These are phyloP conservation scores for Capromys pilorides DNA, from an alignment of 2,797 vertebrate genomes.

Conservation along the genomic window DNA sequence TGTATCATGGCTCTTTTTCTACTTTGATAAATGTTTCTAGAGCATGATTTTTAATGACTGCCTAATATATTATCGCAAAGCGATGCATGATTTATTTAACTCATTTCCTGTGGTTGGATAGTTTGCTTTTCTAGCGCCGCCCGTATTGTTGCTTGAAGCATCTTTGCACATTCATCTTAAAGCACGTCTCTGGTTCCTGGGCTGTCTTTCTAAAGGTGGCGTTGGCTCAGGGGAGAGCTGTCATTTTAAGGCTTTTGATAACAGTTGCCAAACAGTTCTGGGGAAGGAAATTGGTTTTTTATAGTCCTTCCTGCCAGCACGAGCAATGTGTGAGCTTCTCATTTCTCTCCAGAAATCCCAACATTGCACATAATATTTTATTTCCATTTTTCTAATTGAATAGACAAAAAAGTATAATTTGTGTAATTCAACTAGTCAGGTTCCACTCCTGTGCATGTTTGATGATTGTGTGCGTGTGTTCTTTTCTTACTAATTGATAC, in stretches of 20 bases:
- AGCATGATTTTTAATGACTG: constrained; percentile 65
- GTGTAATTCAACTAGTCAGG: constrained; percentile 10
- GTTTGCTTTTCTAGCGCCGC: constrained; percentile 1
- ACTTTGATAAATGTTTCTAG: constrained; percentile 44
- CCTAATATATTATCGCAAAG: neutral
- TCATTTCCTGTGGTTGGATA: constrained; percentile 50
- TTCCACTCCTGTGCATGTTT: neutral
- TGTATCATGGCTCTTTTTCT: neutral
- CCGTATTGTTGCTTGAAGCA: constrained; percentile 9
- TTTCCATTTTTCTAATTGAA: constrained; percentile 39
- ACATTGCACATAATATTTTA: constrained; percentile 3
- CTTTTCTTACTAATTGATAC: neutral
- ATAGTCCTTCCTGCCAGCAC: neutral
- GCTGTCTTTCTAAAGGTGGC: constrained; percentile 52
- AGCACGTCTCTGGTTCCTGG: neutral
- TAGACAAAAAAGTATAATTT: constrained; percentile 41
- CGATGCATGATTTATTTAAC: constrained; percentile 52
- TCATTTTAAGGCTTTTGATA: constrained; percentile 54
- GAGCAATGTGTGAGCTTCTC: neutral
- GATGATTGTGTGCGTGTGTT: neutral
- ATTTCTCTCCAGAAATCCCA: neutral
- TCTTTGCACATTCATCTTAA: constrained; percentile 47
- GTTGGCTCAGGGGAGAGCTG: neutral
- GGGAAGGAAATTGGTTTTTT: constrained; percentile 22
- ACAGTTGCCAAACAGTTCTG: constrained; percentile 51